These are phyloP conservation scores for Anarsia innoxiella DNA, from an alignment of 2,888 invertebrate species.

Conservation along the genomic window DNA sequence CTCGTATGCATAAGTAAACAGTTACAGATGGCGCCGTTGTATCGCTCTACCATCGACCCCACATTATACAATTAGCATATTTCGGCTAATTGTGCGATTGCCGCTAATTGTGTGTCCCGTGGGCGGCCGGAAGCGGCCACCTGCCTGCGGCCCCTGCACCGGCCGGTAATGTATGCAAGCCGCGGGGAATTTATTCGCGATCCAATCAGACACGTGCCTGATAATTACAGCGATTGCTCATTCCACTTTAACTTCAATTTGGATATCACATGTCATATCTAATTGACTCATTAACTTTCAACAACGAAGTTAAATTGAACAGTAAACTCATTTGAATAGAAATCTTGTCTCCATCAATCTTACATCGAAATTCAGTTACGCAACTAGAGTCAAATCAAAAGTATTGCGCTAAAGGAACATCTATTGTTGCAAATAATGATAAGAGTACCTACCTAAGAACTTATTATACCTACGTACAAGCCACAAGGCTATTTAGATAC, in stretches of 20 bases:
- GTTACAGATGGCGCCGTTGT: background rate
- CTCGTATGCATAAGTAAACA: no score
- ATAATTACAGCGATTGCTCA: background rate
- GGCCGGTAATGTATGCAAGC: constrained; percentile 5
- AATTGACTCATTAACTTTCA: no score
- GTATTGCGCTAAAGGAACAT: no score
- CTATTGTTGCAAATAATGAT: no score
- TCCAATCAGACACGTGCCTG: constrained; percentile 4
- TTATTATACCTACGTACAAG: no score
- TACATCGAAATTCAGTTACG: no score
- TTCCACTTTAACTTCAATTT: constrained; percentile 1
- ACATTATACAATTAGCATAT: constrained; percentile 14
- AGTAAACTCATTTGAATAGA: no score
- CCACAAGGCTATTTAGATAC: no score
- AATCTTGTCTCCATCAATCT: no score
- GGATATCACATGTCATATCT: constrained; percentile 2
- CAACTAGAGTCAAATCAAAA: no score
- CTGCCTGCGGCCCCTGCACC: constrained; percentile 2
- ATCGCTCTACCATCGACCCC: background rate
- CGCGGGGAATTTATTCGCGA: constrained; percentile 1
- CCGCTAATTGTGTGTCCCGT: background rate
- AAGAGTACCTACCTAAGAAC: no score
- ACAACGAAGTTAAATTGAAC: no score
- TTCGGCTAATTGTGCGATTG: constrained; percentile 15
- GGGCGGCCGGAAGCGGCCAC: background rate